A percentile compares a stretch with the other conserved stretches of the same genome.
Conservation (phyloP, 1,140 invertebrate genomes). For the Maniola jurtina region DNA sequence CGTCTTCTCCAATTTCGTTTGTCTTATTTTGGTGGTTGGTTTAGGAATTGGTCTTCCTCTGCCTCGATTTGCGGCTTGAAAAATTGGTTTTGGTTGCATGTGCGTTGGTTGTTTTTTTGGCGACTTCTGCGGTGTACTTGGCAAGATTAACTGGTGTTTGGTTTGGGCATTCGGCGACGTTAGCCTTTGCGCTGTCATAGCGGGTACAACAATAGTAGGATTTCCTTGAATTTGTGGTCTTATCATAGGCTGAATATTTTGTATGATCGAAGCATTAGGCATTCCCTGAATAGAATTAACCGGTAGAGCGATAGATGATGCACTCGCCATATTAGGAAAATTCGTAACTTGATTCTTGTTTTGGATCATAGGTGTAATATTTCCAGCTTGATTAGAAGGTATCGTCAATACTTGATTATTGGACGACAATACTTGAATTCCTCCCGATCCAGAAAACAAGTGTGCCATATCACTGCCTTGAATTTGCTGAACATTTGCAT, state of each 20-base stretch:
- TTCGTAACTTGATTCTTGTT: constrained; percentile 71
- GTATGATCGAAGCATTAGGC: constrained; percentile 67
- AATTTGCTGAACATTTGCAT: constrained; percentile 68
- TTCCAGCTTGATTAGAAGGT: constrained; percentile 64
- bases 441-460: constrained; percentile 64
- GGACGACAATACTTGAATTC: constrained; percentile 75
- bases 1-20: constrained; percentile 73
- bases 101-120: constrained; percentile 72
- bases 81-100: constrained; percentile 76
- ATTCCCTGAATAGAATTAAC: constrained; percentile 76
- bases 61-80: constrained; percentile 66
- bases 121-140: constrained; percentile 68
- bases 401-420: constrained; percentile 76
- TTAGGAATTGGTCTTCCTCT: constrained; percentile 72
- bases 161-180: constrained; percentile 69
- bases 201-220: constrained; percentile 73
- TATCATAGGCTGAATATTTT: constrained; percentile 74
- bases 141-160: constrained; percentile 73
- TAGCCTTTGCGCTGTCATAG: constrained; percentile 70
- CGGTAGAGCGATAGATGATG: constrained; percentile 69
- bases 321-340: constrained; percentile 76
- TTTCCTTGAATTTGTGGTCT: constrained; percentile 71
- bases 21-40: constrained; percentile 67
- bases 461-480: constrained; percentile 72
- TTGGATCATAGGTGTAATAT: constrained; percentile 65